phyloP scores from a whole-genome alignment of 2,113 vertebrate species.

The Sciurus niger region DNA sequence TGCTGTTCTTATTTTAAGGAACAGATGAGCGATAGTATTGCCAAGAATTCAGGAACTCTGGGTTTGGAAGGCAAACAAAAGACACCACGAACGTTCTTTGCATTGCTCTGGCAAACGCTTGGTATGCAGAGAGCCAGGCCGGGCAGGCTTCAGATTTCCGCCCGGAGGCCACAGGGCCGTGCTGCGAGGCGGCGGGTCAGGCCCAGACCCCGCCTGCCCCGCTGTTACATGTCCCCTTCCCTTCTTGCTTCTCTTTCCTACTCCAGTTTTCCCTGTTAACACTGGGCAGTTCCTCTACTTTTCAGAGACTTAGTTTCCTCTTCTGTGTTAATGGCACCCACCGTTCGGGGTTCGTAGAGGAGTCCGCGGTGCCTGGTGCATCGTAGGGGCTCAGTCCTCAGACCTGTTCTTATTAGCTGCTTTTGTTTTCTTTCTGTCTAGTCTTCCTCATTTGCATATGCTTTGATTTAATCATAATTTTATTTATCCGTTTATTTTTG shows the following conservation, averaged over 20 bases:
- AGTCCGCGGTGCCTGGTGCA: neutral
- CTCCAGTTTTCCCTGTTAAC: neutral
- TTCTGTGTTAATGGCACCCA: neutral
- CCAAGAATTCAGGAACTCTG: slow-evolving; percentile 12
- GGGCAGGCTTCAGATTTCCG: accelerated
- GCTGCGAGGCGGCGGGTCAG: accelerated
- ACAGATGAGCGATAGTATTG: slow-evolving; percentile 24
- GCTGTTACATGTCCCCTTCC: neutral
- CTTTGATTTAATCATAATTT: neutral
- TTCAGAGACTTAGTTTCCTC: neutral
- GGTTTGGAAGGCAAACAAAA: slow-evolving; percentile 40
- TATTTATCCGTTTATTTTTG: neutral
- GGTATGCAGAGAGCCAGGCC: neutral
- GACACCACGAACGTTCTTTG: neutral
- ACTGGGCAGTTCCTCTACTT: neutral
- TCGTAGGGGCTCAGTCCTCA: accelerated
- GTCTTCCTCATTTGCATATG: neutral
- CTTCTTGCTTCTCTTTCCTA: neutral
- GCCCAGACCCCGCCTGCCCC: accelerated
- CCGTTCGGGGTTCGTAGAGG: neutral
- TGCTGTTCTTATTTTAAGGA: slow-evolving; percentile 4
- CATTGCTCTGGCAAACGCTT: neutral
- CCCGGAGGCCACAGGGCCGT: neutral
- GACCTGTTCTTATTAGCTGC: neutral
- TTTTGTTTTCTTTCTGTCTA: neutral